These are phyloP conservation scores for Petrolisthes manimaculis DNA, from an alignment of 2,888 invertebrate genomes.

Conservation along the genomic window DNA sequence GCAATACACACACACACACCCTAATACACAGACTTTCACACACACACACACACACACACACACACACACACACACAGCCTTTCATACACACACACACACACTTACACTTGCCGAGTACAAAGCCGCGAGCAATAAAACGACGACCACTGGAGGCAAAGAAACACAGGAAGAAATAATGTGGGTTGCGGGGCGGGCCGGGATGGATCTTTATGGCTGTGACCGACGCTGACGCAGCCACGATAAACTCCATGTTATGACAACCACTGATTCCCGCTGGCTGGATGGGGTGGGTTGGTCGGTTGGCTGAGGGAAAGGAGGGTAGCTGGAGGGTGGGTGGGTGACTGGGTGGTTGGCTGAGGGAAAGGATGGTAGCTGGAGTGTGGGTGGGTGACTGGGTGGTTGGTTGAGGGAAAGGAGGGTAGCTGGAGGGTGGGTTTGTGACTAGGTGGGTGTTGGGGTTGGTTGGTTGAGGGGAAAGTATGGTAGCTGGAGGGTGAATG, in stretches of 20 bases:
- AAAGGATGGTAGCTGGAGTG: background rate
- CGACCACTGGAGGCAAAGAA: too few relatives aligned
- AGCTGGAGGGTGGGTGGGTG: background rate
- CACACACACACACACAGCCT: constrained; percentile 17
- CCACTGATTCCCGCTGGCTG: too few relatives aligned
- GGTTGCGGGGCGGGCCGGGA: background rate
- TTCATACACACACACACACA: background rate
- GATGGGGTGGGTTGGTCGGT: background rate
- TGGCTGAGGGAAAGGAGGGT: background rate
- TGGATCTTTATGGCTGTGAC: constrained; percentile 11
- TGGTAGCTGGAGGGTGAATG: background rate
- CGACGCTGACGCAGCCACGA: constrained; percentile 24
- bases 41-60: constrained; percentile 30
- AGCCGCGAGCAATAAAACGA: too few relatives aligned
- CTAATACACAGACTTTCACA: constrained; percentile 16
- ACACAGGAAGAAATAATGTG: too few relatives aligned
- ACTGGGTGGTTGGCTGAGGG: background rate
- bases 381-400: background rate
- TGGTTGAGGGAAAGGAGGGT: background rate
- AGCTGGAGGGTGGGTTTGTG: background rate
- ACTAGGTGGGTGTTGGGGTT: background rate
- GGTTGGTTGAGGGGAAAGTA: background rate
- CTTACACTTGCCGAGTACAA: background rate
- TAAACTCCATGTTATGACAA: constrained; percentile 29
- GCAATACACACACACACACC: constrained; percentile 16